A percentile compares a stretch with the other conserved stretches of the same genome.
These are phyloP conservation scores for Sarcophaga subvicina DNA, from an alignment of 2,888 invertebrate species.

Conservation along the genomic window DNA sequence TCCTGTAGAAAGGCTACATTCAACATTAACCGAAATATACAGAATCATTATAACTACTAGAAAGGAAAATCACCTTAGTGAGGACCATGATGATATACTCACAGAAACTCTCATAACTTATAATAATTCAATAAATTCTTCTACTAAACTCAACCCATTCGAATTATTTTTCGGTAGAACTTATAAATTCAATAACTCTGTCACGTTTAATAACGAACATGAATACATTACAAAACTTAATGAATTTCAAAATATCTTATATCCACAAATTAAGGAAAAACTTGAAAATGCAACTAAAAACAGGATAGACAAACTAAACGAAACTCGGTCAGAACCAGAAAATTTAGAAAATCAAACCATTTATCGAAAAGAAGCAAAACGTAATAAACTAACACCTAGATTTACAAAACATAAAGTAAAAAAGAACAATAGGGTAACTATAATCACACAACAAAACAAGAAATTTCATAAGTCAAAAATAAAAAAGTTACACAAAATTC, in stretches of 20 bases:
- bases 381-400: background rate
- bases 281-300: background rate
- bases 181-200: conserved; percentile 18
- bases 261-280: conserved; percentile 18
- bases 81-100: conserved; percentile 35
- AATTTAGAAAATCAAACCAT: background rate
- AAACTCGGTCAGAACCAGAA: conserved; percentile 2
- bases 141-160: conserved; percentile 42
- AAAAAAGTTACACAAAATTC: background rate
- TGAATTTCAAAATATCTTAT: conserved; percentile 7
- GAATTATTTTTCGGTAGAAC: conserved; percentile 32
- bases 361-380: conserved; percentile 4
- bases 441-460: background rate
- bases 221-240: conserved; percentile 45
- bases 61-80: conserved; percentile 30
- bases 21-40: conserved; percentile 50
- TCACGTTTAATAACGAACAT: conserved; percentile 34
- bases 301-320: conserved; percentile 12
- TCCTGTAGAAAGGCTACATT: conserved; percentile 3
- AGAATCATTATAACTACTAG: conserved; percentile 32
- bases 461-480: conserved; percentile 1
- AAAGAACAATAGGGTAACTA: conserved; percentile 3
- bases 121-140: background rate
- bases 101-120: conserved; percentile 24
- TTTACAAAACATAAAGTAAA: conserved; percentile 17